Base-by-base conservation (phyloP, 1,140 invertebrate genomes). In the Musca domestica region DNA sequence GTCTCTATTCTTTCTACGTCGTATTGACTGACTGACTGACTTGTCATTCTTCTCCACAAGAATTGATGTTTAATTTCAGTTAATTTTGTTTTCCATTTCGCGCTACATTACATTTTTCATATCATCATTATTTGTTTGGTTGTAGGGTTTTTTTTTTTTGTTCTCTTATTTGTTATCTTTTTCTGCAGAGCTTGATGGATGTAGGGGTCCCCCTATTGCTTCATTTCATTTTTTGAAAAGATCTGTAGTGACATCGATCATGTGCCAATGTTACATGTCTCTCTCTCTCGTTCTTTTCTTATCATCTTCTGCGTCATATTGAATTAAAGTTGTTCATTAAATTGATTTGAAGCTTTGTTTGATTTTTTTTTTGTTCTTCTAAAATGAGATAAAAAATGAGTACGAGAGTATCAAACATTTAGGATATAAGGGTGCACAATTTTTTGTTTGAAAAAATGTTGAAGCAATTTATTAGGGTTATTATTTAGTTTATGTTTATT, bases 341-440 rank as follows among this genome's bases (percentile, higher is more conserved):
- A 41, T 63, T 64, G 56, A 41, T 61, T 34, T 34, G 25, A 61
- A 34, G 27, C 7, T 27, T 64, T 64, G 30, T 64, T 64, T 64
- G 25, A n/a, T 27, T 56, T 27, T 56, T 27, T 1, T 14, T 23
- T 56, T n/a, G 14, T 25, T 56, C 15, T n/a, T n/a, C n/a, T n/a
- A n/a, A n/a, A n/a, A n/a, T n/a, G n/a, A n/a, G n/a, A n/a, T n/a
- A n/a, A n/a, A n/a, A n/a, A n/a, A n/a, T n/a, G n/a, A n/a, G n/a
- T n/a, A n/a, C n/a, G n/a, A n/a, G n/a, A n/a, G n/a, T n/a, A n/a
- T n/a, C n/a, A n/a, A n/a, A n/a, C n/a, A n/a, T n/a, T n/a, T n/a
- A n/a, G n/a, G n/a, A n/a, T n/a, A n/a, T n/a, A n/a, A n/a, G n/a
- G n/a, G n/a, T n/a, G n/a, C n/a, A n/a, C n/a, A n/a, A n/a, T n/a